Percentiles rank a stretch among this genome's conserved stretches.
Evolutionary conservation across 2,888 invertebrate species (phyloP).

Genomic region (Pandemis heparana): DNA sequence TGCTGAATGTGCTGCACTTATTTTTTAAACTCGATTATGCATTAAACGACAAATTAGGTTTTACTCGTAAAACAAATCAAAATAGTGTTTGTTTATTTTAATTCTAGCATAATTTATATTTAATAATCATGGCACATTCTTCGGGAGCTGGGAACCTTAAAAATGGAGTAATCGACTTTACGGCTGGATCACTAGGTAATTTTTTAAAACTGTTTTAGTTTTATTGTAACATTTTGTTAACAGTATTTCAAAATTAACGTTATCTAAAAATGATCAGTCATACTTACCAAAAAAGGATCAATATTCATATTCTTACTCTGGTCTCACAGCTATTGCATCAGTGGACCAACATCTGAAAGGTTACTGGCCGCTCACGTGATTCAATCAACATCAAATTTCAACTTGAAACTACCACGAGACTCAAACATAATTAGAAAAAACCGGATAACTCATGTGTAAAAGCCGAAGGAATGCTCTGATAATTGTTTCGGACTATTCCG

Average conservation of each 20-base stretch:
- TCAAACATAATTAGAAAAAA: too few species aligned
- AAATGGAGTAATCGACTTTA: slow-evolving; percentile 92
- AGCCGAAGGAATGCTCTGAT: too few species aligned
- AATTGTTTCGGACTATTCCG: too few species aligned
- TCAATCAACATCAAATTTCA: too few species aligned
- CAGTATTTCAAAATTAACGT: background rate
- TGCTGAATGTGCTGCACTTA: background rate
- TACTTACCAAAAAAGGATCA: background rate
- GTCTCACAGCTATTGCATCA: slow-evolving; percentile 12
- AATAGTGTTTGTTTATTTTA: background rate
- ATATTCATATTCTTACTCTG: slow-evolving; percentile 3
- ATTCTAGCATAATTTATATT: background rate
- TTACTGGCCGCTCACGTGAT: background rate
- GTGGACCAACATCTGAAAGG: background rate
- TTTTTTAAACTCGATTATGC: background rate
- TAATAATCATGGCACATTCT: slow-evolving; percentile 65
- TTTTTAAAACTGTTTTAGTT: slow-evolving; percentile 29
- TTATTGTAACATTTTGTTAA: background rate
- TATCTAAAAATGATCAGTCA: background rate
- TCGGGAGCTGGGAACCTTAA: slow-evolving; percentile 75
- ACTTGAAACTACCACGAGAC: too few species aligned
- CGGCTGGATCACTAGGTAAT: slow-evolving; percentile 93
- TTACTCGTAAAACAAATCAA: background rate
- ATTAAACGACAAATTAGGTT: background rate
- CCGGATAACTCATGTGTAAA: too few species aligned